Evolutionary conservation across 2,888 invertebrate species (phyloP).

Genomic region (Chymomyza caudatula): DNA sequence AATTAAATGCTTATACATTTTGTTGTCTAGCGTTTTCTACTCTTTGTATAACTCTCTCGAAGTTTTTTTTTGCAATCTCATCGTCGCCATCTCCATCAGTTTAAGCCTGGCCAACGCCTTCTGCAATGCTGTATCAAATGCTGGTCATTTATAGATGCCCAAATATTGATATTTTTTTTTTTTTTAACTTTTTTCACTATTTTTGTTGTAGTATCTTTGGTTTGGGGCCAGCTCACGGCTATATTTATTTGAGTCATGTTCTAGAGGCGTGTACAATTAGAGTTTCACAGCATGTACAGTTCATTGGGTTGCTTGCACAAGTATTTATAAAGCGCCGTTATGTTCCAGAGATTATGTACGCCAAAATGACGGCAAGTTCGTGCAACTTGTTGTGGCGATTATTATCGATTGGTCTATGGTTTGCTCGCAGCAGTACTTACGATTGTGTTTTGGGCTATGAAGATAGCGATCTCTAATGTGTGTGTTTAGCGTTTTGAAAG

Average conservation of each 20-base stretch:
- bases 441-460: slow-evolving; percentile 13
- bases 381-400: slow-evolving; percentile 62
- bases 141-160: slow-evolving; percentile 46
- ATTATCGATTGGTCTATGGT: slow-evolving; percentile 48
- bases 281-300: slow-evolving; percentile 34
- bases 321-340: slow-evolving; percentile 43
- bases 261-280: slow-evolving; percentile 70
- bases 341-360: slow-evolving; percentile 60
- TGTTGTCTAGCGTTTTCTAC: slow-evolving; percentile 7
- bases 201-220: slow-evolving; percentile 24
- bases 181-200: neutral
- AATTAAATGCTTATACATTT: slow-evolving; percentile 62
- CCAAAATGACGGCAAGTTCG: slow-evolving; percentile 2
- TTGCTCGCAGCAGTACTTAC: slow-evolving; percentile 11
- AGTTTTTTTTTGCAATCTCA: slow-evolving; percentile 65
- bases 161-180: slow-evolving; percentile 63
- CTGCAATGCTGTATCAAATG: neutral
- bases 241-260: slow-evolving; percentile 67
- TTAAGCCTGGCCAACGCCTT: slow-evolving; percentile 29
- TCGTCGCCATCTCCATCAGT: slow-evolving; percentile 36
- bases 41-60: neutral
- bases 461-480: slow-evolving; percentile 37
- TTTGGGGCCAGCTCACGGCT: slow-evolving; percentile 46
- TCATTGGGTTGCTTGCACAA: neutral
- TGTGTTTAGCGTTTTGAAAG: slow-evolving; percentile 39